phyloP scores from a whole-genome alignment of 2,888 invertebrate species.

The Caradrina clavipalpis region DNA sequence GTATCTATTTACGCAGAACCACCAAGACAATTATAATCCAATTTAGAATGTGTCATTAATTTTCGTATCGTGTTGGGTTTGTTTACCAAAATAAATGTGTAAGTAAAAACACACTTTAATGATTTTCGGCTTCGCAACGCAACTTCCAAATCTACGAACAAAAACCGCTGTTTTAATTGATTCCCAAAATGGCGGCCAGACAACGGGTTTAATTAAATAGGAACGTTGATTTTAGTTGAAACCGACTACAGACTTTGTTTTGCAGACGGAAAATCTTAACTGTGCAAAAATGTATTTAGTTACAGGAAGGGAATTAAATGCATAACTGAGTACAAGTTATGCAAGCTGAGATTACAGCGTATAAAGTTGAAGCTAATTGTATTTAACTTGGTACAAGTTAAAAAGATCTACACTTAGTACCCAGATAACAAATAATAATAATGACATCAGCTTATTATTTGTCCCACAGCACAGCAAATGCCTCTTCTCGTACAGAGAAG shows the following conservation, averaged over 20 bases:
- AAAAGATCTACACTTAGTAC: too few species aligned
- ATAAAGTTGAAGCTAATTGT: constrained; percentile 17
- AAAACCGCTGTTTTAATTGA: constrained; percentile 72
- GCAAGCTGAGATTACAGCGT: constrained; percentile 25
- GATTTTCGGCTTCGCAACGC: not conserved
- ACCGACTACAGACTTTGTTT: constrained; percentile 13
- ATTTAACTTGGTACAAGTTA: constrained; percentile 8
- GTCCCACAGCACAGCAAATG: too few species aligned
- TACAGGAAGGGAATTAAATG: constrained; percentile 33
- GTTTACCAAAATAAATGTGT: not conserved
- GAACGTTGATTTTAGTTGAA: constrained; percentile 69
- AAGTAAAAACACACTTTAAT: not conserved
- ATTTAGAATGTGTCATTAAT: not conserved
- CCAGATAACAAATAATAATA: too few species aligned
- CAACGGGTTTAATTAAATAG: constrained; percentile 67
- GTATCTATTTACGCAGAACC: not conserved
- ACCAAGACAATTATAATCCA: too few species aligned
- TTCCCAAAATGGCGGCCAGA: constrained; percentile 65
- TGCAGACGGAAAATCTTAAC: constrained; percentile 7
- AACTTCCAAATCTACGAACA: constrained; percentile 41
- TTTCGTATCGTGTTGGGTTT: not conserved
- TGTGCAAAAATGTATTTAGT: constrained; percentile 32
- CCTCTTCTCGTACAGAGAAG: too few species aligned
- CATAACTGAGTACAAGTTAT: constrained; percentile 29
- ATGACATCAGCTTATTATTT: too few species aligned